Evolutionary conservation across 37 sponge, comb jelly and placozoan genomes (phyloP).

Genomic region (Haliclona indistincta): DNA sequence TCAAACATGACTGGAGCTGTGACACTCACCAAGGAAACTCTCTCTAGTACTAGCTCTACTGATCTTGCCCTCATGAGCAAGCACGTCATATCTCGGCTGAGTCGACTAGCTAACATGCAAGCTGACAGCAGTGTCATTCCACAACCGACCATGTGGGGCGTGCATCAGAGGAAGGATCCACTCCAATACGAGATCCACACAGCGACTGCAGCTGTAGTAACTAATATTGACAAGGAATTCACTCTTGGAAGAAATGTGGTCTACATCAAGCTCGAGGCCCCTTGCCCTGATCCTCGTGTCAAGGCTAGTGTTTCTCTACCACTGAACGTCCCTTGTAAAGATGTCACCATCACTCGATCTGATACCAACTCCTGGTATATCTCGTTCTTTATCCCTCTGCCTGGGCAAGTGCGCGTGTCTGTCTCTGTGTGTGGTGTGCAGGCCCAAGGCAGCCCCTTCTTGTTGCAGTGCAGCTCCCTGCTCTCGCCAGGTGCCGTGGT

Average conservation of each 20-base stretch:
- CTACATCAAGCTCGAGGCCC: background rate
- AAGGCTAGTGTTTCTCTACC: background rate
- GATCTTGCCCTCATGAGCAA: too few relatives aligned
- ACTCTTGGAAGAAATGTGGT: background rate
- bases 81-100: background rate
- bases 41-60: too few relatives aligned
- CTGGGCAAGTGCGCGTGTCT: background rate
- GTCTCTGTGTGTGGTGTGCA: background rate
- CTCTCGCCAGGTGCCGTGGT: background rate
- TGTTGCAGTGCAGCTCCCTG: background rate
- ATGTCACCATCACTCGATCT: background rate
- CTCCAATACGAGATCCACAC: background rate
- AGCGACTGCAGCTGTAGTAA: background rate
- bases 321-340: background rate
- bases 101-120: background rate
- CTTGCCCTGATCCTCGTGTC: too few relatives aligned
- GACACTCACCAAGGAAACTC: too few relatives aligned
- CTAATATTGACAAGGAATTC: too few relatives aligned
- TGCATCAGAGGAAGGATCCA: background rate
- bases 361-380: background rate
- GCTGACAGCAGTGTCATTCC: conserved; percentile 2
- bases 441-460: conserved; percentile 5
- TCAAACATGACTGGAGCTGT: too few relatives aligned
- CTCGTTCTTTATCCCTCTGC: background rate
- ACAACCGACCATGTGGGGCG: background rate